phyloP scores from a whole-genome alignment of 2,888 invertebrate species.

The Kuschelorhynchus macadamiae region DNA sequence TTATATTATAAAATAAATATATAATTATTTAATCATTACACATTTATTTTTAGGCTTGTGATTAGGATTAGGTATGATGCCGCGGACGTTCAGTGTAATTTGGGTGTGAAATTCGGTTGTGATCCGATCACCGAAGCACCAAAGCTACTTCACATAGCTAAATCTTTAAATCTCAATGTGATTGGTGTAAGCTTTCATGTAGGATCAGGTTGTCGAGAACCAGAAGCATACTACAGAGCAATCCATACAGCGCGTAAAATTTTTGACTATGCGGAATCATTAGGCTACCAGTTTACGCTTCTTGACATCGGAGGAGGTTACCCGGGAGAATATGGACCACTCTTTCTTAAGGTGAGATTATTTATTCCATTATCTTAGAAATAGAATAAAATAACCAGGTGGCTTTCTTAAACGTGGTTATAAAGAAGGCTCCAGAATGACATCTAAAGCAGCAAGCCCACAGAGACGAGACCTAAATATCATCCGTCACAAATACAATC shows the following conservation, averaged over 20 bases:
- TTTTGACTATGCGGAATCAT: conserved; percentile 55
- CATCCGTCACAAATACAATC: no score
- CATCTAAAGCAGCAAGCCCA: no score
- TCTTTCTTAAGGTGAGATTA: no score
- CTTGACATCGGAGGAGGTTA: conserved; percentile 61
- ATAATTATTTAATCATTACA: no score
- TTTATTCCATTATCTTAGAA: no score
- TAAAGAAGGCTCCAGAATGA: no score
- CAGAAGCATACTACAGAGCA: conserved; percentile 57
- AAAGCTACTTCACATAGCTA: conserved; percentile 80
- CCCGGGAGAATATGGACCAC: conserved; percentile 68
- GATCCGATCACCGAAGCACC: conserved; percentile 84
- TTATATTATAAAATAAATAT: no score
- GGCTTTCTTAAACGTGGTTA: no score
- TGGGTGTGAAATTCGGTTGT: conserved; percentile 97
- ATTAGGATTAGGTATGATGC: conserved; percentile 93
- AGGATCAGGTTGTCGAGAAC: conserved; percentile 86
- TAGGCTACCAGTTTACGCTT: conserved; percentile 57
- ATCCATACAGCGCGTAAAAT: conserved; percentile 58
- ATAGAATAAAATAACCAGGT: no score
- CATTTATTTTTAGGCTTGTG: conserved; percentile 67
- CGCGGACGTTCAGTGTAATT: conserved; percentile 84
- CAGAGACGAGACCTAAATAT: no score
- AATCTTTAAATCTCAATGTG: conserved; percentile 81
- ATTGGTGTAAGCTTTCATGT: conserved; percentile 93